Evolutionary conservation across 2,113 vertebrate species (phyloP).

Genomic region (Paratilapia polleni): DNA sequence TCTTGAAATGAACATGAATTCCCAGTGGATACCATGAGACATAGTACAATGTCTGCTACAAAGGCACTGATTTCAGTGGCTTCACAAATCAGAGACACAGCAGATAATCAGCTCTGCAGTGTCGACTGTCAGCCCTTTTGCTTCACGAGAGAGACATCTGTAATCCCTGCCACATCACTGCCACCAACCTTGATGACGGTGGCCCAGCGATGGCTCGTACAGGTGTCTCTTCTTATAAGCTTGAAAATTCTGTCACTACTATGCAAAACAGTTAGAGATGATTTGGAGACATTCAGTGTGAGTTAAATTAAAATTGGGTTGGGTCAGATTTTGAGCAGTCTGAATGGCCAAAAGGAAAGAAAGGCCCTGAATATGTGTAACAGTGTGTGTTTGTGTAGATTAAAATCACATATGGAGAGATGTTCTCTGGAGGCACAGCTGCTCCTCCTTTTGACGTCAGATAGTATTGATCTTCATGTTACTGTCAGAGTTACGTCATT

Average conservation of each 20-base stretch:
- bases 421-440: neutral
- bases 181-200: no score
- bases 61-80: no score
- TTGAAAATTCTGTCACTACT: neutral
- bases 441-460: slow-evolving; percentile 26
- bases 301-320: neutral
- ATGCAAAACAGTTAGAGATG: neutral
- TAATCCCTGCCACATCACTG: neutral
- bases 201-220: no score
- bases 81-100: neutral
- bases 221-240: no score
- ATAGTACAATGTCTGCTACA: no score
- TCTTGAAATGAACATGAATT: no score
- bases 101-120: slow-evolving; percentile 15
- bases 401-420: neutral
- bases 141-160: slow-evolving; percentile 7
- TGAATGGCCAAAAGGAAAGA: neutral
- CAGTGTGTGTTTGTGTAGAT: neutral
- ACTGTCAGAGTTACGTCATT: slow-evolving; percentile 10
- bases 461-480: slow-evolving; percentile 43
- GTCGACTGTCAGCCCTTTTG: slow-evolving; percentile 18
- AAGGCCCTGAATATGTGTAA: neutral
- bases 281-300: neutral
- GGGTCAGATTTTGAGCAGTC: neutral
- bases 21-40: no score